Evolutionary conservation across 1,140 invertebrate species (phyloP).

Genomic region (Sitobion miscanthi): DNA sequence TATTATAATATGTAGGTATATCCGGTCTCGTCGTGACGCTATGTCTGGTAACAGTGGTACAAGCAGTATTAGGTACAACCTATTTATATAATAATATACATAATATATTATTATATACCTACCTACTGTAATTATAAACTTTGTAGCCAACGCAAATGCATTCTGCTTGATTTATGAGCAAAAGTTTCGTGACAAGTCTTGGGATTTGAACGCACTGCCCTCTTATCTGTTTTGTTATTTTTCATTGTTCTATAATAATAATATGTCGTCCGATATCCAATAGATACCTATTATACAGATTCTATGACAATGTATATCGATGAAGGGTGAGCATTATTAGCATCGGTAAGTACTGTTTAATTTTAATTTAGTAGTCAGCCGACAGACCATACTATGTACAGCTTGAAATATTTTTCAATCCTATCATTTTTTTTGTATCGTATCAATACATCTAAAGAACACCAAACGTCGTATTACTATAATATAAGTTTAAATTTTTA

Average conservation of each 20-base stretch:
- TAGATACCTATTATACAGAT: background rate
- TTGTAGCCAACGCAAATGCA: constrained; percentile 25
- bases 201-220: constrained; percentile 34
- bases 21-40: background rate
- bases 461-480: background rate
- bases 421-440: background rate
- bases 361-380: background rate
- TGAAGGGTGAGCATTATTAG: too few species aligned
- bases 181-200: constrained; percentile 49
- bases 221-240: constrained; percentile 17
- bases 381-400: too few species aligned
- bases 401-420: background rate
- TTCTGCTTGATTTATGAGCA: constrained; percentile 43
- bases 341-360: background rate
- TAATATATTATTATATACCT: background rate
- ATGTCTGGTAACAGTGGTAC: background rate
- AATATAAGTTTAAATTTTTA: too few species aligned
- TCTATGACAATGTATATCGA: background rate
- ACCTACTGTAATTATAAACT: constrained; percentile 46
- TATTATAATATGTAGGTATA: background rate
- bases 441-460: background rate
- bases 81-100: background rate
- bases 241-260: background rate
- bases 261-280: background rate
- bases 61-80: background rate